Base-by-base conservation (phyloP, 2,888 invertebrate species). In the Drosophila stalkeri region DNA sequence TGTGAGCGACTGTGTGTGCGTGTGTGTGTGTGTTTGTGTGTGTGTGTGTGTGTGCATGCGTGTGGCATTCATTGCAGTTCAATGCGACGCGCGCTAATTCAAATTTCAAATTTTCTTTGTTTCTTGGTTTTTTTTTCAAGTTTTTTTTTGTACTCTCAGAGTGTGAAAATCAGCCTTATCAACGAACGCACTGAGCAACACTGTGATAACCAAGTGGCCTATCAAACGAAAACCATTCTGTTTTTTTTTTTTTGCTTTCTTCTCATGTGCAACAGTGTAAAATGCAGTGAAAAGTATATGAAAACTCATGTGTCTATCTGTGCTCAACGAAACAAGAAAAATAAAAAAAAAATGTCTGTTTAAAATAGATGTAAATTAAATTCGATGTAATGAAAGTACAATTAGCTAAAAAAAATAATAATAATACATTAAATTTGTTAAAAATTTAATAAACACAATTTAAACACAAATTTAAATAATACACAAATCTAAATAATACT, bases 141-240 rank as follows among this genome's bases (percentile, higher is more conserved):
- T 14, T 46, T 55, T 47, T 61, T 43, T 54, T 59, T 37, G 51
- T 62, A 41, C 47, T 33, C 11, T 31, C 7, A 51, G 18, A 51
- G 43, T 51, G 59, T 47, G 35, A 1, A n/a, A 31, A 33, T 0
- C 27, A 5, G 60, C 72, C 75, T 64, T 69, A 77, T 70, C 78
- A n/a, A 35, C 35, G 27, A 77, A 75, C 72, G 65, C 63, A 72
- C 52, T 62, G 31, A 39, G 9, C 46, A 61, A 64, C 72, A 72
- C 77, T 80, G 78, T 81, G 81, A 78, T 80, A 81, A 75, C 55
- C 63, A 63, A 75, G 69, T 70, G 75, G 66, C 75, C 57, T 72
- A 54, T 20, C 51, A 41, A 52, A 4, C 46, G 62, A 46, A 33
- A 33, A 43, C n/a, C 20, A 16, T 43, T 18, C 31, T 37, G 37